Base-by-base conservation (phyloP, 2,113 vertebrate genomes). In the Cichladusa arquata region DNA sequence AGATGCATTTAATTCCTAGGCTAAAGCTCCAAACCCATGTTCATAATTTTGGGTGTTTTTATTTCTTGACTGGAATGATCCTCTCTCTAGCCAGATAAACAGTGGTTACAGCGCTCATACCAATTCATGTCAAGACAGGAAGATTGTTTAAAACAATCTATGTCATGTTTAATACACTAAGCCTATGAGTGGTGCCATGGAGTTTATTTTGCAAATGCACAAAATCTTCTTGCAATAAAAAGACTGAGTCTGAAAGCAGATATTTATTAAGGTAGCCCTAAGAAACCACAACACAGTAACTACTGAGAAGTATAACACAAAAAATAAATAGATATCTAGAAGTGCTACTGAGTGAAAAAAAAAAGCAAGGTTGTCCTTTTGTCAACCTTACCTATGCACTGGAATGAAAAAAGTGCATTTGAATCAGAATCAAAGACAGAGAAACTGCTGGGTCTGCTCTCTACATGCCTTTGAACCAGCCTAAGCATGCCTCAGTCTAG, bases 361-460 rank as follows among this genome's bases (percentile, higher is more conserved):
- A 80, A 71, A n/a, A 24, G 2, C 38, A 80, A 81, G 3, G 3
- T 3, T 57, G 70, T 57, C 31, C 73, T 91, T 89, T 88, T 77
- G 61, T 91, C 78, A 88, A 62, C n/a, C 53, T 92, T 33, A 9
- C 77, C 12, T 38, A 40, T 48, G 9, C 67, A 19, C 31, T 66
- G 66, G 73, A 97, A 90, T 51, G 5, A 31, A 87, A 62, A 90
- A 84, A 45, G 48, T 20, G 6, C 51, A 70, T 91, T 87, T 95
- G 76, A 93, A 93, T 80, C 51, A 79, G 82, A 95, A 94, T 94
- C 93, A 94, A 96, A 94, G 93, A 42, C 60, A 65, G 61, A 78
- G 72, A 88, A 93, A 91, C 38, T 95, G 84, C 92, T 91, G 76
- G 82, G n/a, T 95, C 88, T 91, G 88, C 92, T 92, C 65, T 74